Conservation (phyloP, 2,797 vertebrate genomes). For the Coluber constrictor region DNA sequence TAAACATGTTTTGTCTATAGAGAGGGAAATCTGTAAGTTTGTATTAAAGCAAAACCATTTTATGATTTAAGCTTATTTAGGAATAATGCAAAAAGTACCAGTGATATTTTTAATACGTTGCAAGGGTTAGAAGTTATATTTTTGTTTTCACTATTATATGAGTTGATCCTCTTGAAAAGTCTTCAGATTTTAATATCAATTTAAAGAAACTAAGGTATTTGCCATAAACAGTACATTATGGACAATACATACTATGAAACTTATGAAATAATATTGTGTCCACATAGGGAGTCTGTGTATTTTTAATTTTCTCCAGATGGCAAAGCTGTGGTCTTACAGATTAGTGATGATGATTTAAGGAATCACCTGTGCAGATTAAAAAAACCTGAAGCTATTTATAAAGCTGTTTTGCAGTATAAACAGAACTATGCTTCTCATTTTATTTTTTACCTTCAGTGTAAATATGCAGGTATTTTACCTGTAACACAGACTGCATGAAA, state of each 20-base stretch:
- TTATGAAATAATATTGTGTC: not conserved
- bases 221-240: not conserved
- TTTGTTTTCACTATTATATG: constrained; percentile 52
- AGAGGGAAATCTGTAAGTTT: constrained; percentile 43
- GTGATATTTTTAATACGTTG: constrained; percentile 46
- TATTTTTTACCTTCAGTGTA: not conserved
- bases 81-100: constrained; percentile 56
- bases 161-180: constrained; percentile 44
- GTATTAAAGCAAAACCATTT: constrained; percentile 46
- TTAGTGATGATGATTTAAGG: not conserved
- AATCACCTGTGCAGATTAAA: not conserved
- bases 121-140: constrained; percentile 50
- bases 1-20: constrained; percentile 48
- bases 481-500: not conserved
- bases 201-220: not conserved
- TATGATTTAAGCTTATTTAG: constrained; percentile 53
- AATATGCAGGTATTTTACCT: not conserved
- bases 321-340: not conserved
- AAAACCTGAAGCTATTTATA: not conserved
- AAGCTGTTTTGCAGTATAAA: not conserved
- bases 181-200: constrained; percentile 42
- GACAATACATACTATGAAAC: not conserved
- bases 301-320: not conserved
- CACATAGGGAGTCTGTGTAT: not conserved
- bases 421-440: not conserved